Evolutionary conservation across 2,888 invertebrate genomes (phyloP).

Genomic region (Xestobium rufovillosum): DNA sequence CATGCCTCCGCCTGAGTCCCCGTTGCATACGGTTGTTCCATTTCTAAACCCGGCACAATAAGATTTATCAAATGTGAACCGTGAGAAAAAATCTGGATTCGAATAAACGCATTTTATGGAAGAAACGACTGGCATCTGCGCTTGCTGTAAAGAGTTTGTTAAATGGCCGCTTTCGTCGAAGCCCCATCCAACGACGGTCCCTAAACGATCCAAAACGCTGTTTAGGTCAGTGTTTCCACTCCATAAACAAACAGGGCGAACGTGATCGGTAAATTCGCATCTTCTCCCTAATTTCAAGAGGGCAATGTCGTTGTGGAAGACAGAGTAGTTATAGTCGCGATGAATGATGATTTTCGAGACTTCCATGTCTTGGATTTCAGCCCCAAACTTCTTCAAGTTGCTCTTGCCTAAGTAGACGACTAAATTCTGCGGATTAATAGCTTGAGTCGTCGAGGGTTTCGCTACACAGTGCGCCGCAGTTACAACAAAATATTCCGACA

Average conservation of each 20-base stretch:
- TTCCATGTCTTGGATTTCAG: constrained; percentile 43
- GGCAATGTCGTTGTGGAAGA: constrained; percentile 48
- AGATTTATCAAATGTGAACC: no score
- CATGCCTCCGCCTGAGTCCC: constrained; percentile 43
- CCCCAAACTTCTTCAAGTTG: constrained; percentile 39
- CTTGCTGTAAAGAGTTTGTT: constrained; percentile 49
- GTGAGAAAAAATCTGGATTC: constrained; percentile 39
- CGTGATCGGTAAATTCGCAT: constrained; percentile 46
- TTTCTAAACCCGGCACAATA: no score
- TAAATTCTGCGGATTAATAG: constrained; percentile 33
- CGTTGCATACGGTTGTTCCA: constrained; percentile 53
- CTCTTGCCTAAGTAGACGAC: constrained; percentile 39
- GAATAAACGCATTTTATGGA: constrained; percentile 52
- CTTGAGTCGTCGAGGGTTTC: constrained; percentile 27
- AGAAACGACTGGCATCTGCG: constrained; percentile 52
- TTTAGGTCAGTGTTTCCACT: constrained; percentile 27
- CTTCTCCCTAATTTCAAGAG: constrained; percentile 46
- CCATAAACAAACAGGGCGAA: constrained; percentile 56
- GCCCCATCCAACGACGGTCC: constrained; percentile 40
- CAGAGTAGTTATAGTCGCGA: constrained; percentile 37
- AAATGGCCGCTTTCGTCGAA: constrained; percentile 53
- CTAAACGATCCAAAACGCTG: constrained; percentile 27
- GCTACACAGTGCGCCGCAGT: constrained; percentile 62
- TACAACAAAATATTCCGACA: constrained; percentile 49
- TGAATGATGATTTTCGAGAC: constrained; percentile 40